Percentiles rank a stretch among this genome's conserved stretches.
These are phyloP conservation scores for Caenorhabditis inopinata DNA, from an alignment of 1,140 invertebrate genomes.

Conservation along the genomic window DNA sequence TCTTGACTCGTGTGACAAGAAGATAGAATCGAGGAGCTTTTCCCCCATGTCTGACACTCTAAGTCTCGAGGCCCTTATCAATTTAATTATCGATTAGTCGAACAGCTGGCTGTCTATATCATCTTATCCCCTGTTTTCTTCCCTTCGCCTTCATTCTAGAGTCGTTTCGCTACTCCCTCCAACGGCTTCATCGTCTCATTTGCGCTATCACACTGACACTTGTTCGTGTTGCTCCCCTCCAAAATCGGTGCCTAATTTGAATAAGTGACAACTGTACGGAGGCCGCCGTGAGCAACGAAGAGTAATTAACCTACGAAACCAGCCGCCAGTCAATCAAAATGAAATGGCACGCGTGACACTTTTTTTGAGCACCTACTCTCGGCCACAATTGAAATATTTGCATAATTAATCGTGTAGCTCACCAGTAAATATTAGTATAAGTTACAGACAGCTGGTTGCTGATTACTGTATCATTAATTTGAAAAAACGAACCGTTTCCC, in stretches of 20 bases:
- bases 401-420: slow-evolving; percentile 18
- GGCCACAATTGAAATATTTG: not conserved
- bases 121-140: not conserved
- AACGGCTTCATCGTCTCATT: no score
- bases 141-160: not conserved
- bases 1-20: not conserved
- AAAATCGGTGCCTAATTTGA: not conserved
- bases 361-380: slow-evolving; percentile 21
- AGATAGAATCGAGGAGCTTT: not conserved
- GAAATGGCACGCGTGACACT: not conserved
- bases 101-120: slow-evolving; percentile 21
- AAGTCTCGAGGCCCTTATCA: slow-evolving; percentile 28
- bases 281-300: not conserved
- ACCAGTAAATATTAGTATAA: slow-evolving; percentile 25
- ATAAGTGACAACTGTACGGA: slow-evolving; percentile 12
- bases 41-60: not conserved
- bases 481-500: no score
- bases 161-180: no score
- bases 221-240: no score
- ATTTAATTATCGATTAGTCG: slow-evolving; percentile 11
- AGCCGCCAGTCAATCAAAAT: slow-evolving; percentile 18
- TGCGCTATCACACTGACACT: no score
- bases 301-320: slow-evolving; percentile 7
- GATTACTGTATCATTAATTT: not conserved
- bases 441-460: not conserved